Evolutionary conservation across 2,797 vertebrate genomes (phyloP).

Genomic region (Crenichthys baileyi): DNA sequence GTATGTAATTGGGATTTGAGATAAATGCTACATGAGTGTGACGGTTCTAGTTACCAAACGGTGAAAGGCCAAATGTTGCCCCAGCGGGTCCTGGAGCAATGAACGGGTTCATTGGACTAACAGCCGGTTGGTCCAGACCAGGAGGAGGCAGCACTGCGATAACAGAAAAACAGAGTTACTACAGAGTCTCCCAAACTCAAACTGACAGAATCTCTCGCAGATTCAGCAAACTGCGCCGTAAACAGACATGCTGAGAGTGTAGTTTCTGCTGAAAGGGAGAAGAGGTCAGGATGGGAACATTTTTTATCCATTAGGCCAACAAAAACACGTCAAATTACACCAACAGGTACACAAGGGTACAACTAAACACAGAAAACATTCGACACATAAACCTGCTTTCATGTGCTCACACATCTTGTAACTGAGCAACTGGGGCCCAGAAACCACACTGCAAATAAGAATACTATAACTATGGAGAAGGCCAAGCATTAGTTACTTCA

Average conservation of each 20-base stretch:
- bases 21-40: not conserved
- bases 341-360: not conserved
- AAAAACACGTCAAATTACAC: not conserved
- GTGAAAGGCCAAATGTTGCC: slow-evolving; percentile 65
- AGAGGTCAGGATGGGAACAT: not conserved
- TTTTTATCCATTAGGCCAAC: not conserved
- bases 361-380: not conserved
- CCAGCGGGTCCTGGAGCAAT: slow-evolving; percentile 34
- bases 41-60: slow-evolving; percentile 62
- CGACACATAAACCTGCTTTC: not conserved
- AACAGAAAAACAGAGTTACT: slow-evolving; percentile 25
- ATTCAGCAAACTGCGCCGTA: slow-evolving; percentile 31
- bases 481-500: not conserved
- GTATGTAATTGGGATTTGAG: not conserved
- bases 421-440: not conserved
- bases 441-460: not conserved
- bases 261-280: slow-evolving; percentile 14
- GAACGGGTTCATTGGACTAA: slow-evolving; percentile 65
- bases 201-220: slow-evolving; percentile 11
- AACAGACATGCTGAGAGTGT: slow-evolving; percentile 29
- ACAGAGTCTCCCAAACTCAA: slow-evolving; percentile 7
- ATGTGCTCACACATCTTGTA: not conserved
- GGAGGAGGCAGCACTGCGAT: slow-evolving; percentile 36
- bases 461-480: not conserved
- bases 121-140: slow-evolving; percentile 47